Evolutionary conservation across 2,113 vertebrate species (phyloP).

Genomic region (Brachypodius melanocephalos): DNA sequence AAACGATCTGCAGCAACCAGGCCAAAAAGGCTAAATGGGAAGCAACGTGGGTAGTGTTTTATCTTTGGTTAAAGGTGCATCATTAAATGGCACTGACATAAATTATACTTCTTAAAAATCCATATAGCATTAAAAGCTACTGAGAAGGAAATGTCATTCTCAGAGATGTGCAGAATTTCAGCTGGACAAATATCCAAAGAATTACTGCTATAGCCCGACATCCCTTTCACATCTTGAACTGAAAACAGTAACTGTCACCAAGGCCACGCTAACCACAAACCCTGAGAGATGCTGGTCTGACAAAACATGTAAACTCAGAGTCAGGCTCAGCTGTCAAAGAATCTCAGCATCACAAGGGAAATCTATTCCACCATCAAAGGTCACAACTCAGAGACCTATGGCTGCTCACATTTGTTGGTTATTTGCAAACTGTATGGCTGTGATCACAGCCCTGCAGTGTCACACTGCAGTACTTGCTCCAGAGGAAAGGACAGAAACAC

Average conservation of each 20-base stretch:
- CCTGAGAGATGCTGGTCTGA: constrained; percentile 63
- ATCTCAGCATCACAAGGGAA: constrained; percentile 66
- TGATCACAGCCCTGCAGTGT: constrained; percentile 48
- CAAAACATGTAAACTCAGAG: constrained; percentile 70
- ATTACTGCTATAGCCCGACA: not conserved
- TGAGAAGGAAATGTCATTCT: constrained; percentile 56
- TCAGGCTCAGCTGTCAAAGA: constrained; percentile 70
- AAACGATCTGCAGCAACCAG: constrained; percentile 53
- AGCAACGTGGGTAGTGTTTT: constrained; percentile 56
- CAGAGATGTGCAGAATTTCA: constrained; percentile 40
- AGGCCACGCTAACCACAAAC: constrained; percentile 47
- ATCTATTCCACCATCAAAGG: constrained; percentile 71
- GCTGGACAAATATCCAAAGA: constrained; percentile 36
- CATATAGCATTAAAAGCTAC: constrained; percentile 57
- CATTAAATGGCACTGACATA: constrained; percentile 64
- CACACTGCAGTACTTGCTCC: not conserved
- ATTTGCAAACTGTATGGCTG: constrained; percentile 63
- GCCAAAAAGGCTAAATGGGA: constrained; percentile 65
- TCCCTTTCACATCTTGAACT: constrained; percentile 44
- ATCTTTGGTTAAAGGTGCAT: constrained; percentile 68
- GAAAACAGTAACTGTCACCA: constrained; percentile 55
- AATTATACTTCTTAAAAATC: constrained; percentile 72
- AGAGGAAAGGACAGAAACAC: not conserved
- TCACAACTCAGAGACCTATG: constrained; percentile 69
- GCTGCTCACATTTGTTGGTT: constrained; percentile 70